Percentiles rank a stretch among this genome's conserved stretches.
These are phyloP conservation scores for Enteromius radiatus DNA, from an alignment of 2,797 vertebrate genomes.

Conservation along the genomic window DNA sequence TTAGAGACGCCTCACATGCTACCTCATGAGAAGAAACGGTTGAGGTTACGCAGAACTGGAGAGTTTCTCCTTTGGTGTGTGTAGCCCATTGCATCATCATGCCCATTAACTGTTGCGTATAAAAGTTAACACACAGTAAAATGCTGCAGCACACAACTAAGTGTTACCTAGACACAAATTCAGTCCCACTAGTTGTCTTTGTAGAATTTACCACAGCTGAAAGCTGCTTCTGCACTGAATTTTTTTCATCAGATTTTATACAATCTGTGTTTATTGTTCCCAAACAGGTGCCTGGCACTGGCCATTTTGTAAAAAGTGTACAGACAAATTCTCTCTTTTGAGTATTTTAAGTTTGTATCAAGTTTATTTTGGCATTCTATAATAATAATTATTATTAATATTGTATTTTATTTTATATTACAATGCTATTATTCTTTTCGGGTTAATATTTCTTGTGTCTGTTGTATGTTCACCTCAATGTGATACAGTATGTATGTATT, in stretches of 20 bases:
- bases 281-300: conserved; percentile 81
- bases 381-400: conserved; percentile 72
- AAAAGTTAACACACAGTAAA: conserved; percentile 41
- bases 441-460: conserved; percentile 68
- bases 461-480: conserved; percentile 71
- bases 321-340: conserved; percentile 75
- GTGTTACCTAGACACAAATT: conserved; percentile 27
- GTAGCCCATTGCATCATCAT: conserved; percentile 40
- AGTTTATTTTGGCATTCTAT: conserved; percentile 79
- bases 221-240: conserved; percentile 69
- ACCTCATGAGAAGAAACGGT: conserved; percentile 54
- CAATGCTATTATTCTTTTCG: conserved; percentile 70
- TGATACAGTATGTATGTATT: conserved; percentile 77
- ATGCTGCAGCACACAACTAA: conserved; percentile 53
- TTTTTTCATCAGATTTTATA: conserved; percentile 69
- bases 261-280: conserved; percentile 70
- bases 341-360: conserved; percentile 62
- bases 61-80: conserved; percentile 34
- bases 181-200: conserved; percentile 40
- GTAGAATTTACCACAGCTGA: conserved; percentile 69
- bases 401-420: conserved; percentile 74
- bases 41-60: conserved; percentile 32
- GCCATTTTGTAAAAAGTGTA: conserved; percentile 82
- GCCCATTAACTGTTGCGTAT: conserved; percentile 31
- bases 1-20: conserved; percentile 53